Evolutionary conservation across 2,888 invertebrate species (phyloP), one percentile per base, ranked within the genome.

Genomic region (Orchestes rusci): DNA sequence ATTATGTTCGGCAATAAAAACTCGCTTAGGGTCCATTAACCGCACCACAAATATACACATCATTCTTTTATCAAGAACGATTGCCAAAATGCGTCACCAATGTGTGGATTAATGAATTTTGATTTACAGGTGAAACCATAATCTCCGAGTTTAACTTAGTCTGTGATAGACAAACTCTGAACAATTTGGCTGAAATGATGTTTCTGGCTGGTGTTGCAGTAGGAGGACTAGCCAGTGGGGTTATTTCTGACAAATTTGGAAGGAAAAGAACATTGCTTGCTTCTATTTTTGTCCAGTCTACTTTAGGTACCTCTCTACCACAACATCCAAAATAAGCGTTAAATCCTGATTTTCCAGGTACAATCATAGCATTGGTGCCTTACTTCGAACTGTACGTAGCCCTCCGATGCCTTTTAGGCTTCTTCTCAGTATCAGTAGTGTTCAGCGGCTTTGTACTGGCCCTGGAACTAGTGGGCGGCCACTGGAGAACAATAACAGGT

Each of bases 401-500:
- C 1, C 72, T 87, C 31, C 71, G 87, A 32, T 77, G 82, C 3
- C 59, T 82, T 2, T 74, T 85, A 63, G 88, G 88, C 1, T 77
- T 82, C 54, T 81, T 84, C 10, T 84, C 83, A 1, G 84, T 86
- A n/a, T 84, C 86, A 13, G 81, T 87, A 35, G 87, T 87, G 16
- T 84, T 86, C 64, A 81, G 85, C 28, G 84, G 83, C 17, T 84
- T 88, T 56, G 86, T 88, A 4, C 70, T 88, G 23, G 79, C 84
- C 27, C 83, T 86, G 56, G 87, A 87, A 64, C 70, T 84, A 42
- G 84, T 86, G 3, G 84, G 84, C 13, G 84, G 85, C 2, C 79
- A 82, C 55, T 85, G 85, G 84, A 74, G 85, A 49, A 85, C 84
- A 2, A 79, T 86, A 44, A 80, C 85, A 2, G 87, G 87, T 42